Base-by-base conservation (phyloP, 2,888 invertebrate genomes). In the Eubasilissa splendida region DNA sequence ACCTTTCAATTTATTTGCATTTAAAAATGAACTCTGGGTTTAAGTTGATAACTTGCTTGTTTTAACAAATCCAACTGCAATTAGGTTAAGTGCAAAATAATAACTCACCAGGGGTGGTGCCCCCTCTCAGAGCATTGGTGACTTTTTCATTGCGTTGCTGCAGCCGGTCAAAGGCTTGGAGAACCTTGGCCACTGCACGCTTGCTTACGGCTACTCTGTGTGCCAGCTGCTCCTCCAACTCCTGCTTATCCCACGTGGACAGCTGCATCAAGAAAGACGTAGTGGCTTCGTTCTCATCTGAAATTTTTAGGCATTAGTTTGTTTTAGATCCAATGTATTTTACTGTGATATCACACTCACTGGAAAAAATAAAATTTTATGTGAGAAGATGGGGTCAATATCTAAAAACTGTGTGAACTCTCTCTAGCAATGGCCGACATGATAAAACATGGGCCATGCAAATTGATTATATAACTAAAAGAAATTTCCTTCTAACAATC, bases 161-260 rank as follows among this genome's bases (percentile, higher is more conserved):
- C 77, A 99, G 91, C 76, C 98, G 92, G 89, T 99, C 99, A 88
- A 98, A 99, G 0, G 98, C 98, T 88, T 98, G 97, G 76, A 99
- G 94, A 52, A 99, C 96, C 90, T 99, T 99, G 3, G 97, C 98
- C 33, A 99, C 98, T 8, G 98, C 99, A 82, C 99, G 91, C 87
- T 98, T 97, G 10, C 98, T 98, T 31, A 99, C 98, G 90, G 97
- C 98, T 7, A 99, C 99, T 52, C 99, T 91, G 89, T 98, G 97
- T 0, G 97, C 97, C 58, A 99, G 91, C 88, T 98, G 97, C 84
- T 98, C 98, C 86, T 99, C 99, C 78, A 99, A 89, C 87, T 99
- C 99, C 86, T 98, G 97, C 86, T 98, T 97, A 87, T 99, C 99
- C 98, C 99, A 99, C 0, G 98, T 98, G 1, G 98, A 98, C 60